phyloP scores from a whole-genome alignment of 2,888 invertebrate genomes.

The Diploptera punctata region DNA sequence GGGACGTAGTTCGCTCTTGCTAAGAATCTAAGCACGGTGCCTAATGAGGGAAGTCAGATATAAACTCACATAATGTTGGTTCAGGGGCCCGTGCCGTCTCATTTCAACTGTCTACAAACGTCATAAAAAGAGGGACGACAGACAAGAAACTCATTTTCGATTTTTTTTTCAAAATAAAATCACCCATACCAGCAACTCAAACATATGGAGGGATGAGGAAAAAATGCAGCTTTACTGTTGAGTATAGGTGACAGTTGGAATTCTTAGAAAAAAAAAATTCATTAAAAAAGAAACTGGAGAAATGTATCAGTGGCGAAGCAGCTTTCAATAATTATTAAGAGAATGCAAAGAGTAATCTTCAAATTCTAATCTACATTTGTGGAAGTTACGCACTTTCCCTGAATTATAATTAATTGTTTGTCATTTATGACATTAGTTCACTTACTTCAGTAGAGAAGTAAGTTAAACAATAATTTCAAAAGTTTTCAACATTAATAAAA shows the following conservation, averaged over 20 bases:
- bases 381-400: no score
- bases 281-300: background rate
- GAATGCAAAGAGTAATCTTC: no score
- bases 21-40: background rate
- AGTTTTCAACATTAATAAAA: no score
- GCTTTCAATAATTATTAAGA: no score
- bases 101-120: background rate
- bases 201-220: background rate
- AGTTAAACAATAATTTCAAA: no score
- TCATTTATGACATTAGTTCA: no score
- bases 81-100: background rate
- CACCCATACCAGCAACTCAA: background rate
- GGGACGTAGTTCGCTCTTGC: background rate
- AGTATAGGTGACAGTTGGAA: conserved; percentile 8
- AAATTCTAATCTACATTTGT: no score
- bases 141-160: conserved; percentile 25
- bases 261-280: conserved; percentile 7
- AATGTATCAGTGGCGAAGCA: no score
- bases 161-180: conserved; percentile 20
- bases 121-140: conserved; percentile 8
- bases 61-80: conserved; percentile 10
- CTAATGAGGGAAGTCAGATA: conserved; percentile 7
- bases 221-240: background rate
- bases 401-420: no score
- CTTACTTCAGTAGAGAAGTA: no score